Evolutionary conservation across 1,140 invertebrate genomes (phyloP), one percentile per base, ranked within the genome.

Genomic region (Drosophila nannoptera): DNA sequence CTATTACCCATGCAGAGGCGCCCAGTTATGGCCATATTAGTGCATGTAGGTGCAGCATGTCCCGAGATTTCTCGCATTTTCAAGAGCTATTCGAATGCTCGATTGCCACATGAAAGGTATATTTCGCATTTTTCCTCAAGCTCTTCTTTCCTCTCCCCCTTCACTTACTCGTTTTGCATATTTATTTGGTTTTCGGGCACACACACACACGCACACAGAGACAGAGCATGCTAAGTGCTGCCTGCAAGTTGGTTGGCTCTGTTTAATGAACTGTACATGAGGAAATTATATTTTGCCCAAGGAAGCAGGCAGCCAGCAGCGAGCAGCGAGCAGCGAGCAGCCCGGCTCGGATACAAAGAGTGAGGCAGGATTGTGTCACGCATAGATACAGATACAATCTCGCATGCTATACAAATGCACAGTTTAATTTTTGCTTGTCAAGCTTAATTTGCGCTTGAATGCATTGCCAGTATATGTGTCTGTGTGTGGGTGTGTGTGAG

Each of bases 371-470:
- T n/a, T 14, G 54, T 32, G 54, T 32, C n/a, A 61, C 29, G 31
- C 45, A 59, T 53, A 50, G 69, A 78, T 49, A 59, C 71, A 61
- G 9, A 54, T 33, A 76, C 42, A 42, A 14, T 45, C 53, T 48
- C 16, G 62, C 45, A 48, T 52, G 32, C 43, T 54, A 54, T 29
- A 73, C 62, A 71, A 69, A 74, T 81, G 75, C 50, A 80, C 67
- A 83, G 77, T 84, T 84, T 84, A 86, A 86, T 86, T 86, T 86
- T 86, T 86, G 81, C 81, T 86, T 86, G 81, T 87, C 81, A 86
- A 81, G 81, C 81, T 86, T 86, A 81, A 86, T 86, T 86, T 87
- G 82, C 81, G 82, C 81, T 87, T 86, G 67, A 81, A 77, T 86
- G 81, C 80, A 86, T 84, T 84, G 72, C 72, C 62, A 54, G 54